Evolutionary conservation across 2,888 invertebrate genomes (phyloP), one percentile per base, ranked within the genome.

Genomic region (Ethmia dodecea): DNA sequence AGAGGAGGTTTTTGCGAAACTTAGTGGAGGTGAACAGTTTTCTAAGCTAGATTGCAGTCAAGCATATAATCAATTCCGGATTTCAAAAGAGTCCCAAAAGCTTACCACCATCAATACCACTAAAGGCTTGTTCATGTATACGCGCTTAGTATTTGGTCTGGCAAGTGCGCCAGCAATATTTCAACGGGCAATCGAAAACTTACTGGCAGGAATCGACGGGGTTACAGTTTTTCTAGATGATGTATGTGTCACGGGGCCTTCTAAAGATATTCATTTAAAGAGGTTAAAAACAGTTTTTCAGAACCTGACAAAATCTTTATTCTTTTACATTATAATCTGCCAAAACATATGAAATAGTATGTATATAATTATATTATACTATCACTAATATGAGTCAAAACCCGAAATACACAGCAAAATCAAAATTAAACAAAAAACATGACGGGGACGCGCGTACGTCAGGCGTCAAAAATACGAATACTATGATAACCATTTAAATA

Each of bases 201-300:
- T 31, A 3, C 13, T 36, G 3, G 14, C 13, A 8, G 36, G 36
- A 1, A 13, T 36, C 6, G 31, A 31, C 2, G 35, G 35, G 1
- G 31, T 31, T 2, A 13, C 15, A 1, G 15, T 27, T 9, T 36
- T 27, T 10, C 11, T 38, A 1, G 38, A 38, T 18, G 38, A 38
- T 9, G 32, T 38, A 1, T 38, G 35, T 13, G 15, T 38, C 1
- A 38, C 34, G 2, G 38, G 35, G 1, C 31, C 35, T 1, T 29
- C 8, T 8, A 32, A 27, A 25, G 5, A 8, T 12, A 13, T 32
- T 13, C 38, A 38, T 26, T 12, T 38, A 12, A 10, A 35, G 3
- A 10, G 35, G 2, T 20, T 38, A 8, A 8, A 29, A 28, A 8
- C 24, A 14, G 35, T 38, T n/a, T 35, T 38, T n/a, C 13, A 32